phyloP scores from a whole-genome alignment of 1,140 invertebrate genomes.

The Aricia agestis region DNA sequence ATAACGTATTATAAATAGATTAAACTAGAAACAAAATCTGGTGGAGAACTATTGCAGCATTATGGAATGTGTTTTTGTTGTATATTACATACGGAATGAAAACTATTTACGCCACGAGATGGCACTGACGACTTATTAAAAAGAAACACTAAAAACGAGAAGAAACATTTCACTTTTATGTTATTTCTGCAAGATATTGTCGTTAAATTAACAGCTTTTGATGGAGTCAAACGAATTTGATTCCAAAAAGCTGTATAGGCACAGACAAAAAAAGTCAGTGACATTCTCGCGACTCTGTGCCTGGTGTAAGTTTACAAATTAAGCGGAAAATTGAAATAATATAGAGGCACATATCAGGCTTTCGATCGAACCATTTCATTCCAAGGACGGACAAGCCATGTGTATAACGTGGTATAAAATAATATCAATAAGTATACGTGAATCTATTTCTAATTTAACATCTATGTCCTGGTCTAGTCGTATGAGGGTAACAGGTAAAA shows the following conservation, averaged over 20 bases:
- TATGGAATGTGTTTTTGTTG: slow-evolving; percentile 45
- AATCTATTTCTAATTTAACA: slow-evolving; percentile 9
- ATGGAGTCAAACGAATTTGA: no score
- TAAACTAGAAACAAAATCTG: slow-evolving; percentile 38
- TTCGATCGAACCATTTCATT: slow-evolving; percentile 48
- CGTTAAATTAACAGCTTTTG: no score
- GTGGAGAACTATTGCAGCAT: slow-evolving; percentile 47
- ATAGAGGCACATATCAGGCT: slow-evolving; percentile 69
- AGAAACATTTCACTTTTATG: no score
- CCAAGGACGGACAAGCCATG: slow-evolving; percentile 66
- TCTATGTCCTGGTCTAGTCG: slow-evolving; percentile 8
- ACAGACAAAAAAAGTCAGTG: neutral
- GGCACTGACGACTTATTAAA: slow-evolving; percentile 28
- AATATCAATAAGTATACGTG: slow-evolving; percentile 27
- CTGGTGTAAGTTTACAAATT: slow-evolving; percentile 26
- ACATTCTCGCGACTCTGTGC: slow-evolving; percentile 15
- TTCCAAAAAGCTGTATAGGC: no score
- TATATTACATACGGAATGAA: slow-evolving; percentile 46
- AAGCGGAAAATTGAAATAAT: slow-evolving; percentile 47
- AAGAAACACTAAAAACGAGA: no score
- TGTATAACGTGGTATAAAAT: slow-evolving; percentile 34
- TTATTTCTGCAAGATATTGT: no score
- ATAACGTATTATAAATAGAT: slow-evolving; percentile 11
- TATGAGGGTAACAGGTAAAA: neutral
- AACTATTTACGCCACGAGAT: slow-evolving; percentile 27